Conservation (phyloP, 2,888 invertebrate genomes). For the Epirrhoe tristata region DNA sequence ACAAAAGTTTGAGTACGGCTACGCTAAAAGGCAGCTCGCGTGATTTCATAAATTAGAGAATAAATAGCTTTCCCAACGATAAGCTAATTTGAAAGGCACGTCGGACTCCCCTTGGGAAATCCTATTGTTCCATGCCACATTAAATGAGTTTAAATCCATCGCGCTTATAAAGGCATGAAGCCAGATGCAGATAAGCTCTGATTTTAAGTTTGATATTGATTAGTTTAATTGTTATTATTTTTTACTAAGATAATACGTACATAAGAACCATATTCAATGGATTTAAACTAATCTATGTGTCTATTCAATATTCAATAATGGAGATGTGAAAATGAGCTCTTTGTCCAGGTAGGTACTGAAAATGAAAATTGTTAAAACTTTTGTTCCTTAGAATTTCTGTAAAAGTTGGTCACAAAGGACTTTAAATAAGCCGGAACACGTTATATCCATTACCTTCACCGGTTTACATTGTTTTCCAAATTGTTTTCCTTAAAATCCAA, state of each 20-base stretch:
- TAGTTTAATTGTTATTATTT: constrained; percentile 11
- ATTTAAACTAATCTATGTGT: constrained; percentile 1
- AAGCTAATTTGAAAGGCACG: constrained; percentile 64
- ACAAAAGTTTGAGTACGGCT: neutral
- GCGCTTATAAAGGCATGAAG: constrained; percentile 49
- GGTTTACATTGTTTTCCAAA: constrained; percentile 34
- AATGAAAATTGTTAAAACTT: constrained; percentile 7
- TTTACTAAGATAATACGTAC: neutral
- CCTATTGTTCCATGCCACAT: constrained; percentile 60
- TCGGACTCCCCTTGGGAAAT: constrained; percentile 54
- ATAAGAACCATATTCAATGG: neutral
- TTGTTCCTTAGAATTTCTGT: constrained; percentile 4
- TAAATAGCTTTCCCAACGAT: constrained; percentile 52
- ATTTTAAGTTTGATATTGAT: constrained; percentile 30
- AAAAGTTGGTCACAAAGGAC: constrained; percentile 22
- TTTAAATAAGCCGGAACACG: constrained; percentile 30
- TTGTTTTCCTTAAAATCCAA: constrained; percentile 38
- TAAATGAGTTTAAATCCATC: constrained; percentile 55
- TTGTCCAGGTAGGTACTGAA: neutral
- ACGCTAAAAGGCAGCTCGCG: constrained; percentile 33
- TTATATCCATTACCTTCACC: constrained; percentile 33
- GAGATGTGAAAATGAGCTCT: neutral
- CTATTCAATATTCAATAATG: neutral
- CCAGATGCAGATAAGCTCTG: constrained; percentile 1
- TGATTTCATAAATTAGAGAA: constrained; percentile 48